Evolutionary conservation across 2,888 invertebrate genomes (phyloP).

Genomic region (Drosophila suboccidentalis): DNA sequence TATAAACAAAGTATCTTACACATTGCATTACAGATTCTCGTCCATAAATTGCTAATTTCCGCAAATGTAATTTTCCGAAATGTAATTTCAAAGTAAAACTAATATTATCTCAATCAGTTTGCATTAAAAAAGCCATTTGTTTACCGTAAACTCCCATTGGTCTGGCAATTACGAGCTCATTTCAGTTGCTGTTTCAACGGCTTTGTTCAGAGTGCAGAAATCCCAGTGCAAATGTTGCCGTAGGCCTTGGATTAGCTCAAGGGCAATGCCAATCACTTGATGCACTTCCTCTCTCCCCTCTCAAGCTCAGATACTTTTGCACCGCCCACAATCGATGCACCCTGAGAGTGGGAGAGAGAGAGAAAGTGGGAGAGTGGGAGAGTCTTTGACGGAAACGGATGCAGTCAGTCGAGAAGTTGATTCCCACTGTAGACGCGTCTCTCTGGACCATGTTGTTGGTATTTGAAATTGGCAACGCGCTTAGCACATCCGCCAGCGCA

Average conservation of each 20-base stretch:
- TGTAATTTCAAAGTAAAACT: conserved; percentile 12
- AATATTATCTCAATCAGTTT: conserved; percentile 15
- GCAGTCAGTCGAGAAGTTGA: conserved; percentile 63
- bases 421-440: conserved; percentile 48
- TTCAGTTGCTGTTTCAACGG: conserved; percentile 45
- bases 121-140: conserved; percentile 11
- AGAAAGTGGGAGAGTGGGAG: background rate
- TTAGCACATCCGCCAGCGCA: conserved; percentile 76
- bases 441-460: conserved; percentile 74
- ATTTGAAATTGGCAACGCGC: conserved; percentile 79
- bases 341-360: background rate
- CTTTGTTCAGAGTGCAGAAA: conserved; percentile 1
- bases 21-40: background rate
- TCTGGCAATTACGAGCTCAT: conserved; percentile 41
- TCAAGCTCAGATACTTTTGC: background rate
- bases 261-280: conserved; percentile 64
- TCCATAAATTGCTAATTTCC: background rate
- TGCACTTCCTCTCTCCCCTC: background rate
- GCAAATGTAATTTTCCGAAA: conserved; percentile 5
- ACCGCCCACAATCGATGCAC: conserved; percentile 23
- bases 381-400: conserved; percentile 72
- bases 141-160: conserved; percentile 18
- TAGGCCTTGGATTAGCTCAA: conserved; percentile 56
- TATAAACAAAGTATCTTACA: background rate
- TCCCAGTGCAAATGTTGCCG: conserved; percentile 34